These are phyloP conservation scores for Corvus moneduloides DNA, from an alignment of 2,113 vertebrate genomes.

Conservation along the genomic window DNA sequence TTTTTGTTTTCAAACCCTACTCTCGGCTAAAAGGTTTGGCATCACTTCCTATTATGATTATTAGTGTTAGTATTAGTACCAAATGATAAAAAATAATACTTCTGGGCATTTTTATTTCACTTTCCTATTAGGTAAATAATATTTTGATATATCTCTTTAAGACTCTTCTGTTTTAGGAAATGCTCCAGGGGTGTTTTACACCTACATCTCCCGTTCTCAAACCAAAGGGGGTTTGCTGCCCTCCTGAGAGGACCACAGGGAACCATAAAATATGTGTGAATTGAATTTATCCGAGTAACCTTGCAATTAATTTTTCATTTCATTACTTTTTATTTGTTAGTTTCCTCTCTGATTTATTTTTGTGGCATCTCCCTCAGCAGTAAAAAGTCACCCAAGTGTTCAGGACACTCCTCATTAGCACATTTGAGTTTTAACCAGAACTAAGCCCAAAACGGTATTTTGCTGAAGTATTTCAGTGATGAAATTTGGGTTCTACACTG, in stretches of 20 bases:
- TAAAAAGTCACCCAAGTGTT: background rate
- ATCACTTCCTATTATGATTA: background rate
- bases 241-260: background rate
- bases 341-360: constrained; percentile 11
- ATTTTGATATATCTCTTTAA: background rate
- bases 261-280: constrained; percentile 26
- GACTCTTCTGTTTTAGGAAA: background rate
- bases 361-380: background rate
- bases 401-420: constrained; percentile 47
- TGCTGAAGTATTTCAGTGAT: background rate
- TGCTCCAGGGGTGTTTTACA: background rate
- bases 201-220: background rate
- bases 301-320: background rate
- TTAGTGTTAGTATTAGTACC: background rate
- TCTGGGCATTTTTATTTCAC: background rate
- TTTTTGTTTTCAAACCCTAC: background rate
- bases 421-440: constrained; percentile 56
- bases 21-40: background rate
- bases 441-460: background rate
- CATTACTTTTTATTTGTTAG: background rate
- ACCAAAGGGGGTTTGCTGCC: background rate
- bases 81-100: background rate
- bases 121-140: background rate
- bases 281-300: background rate
- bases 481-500: background rate